Conservation (phyloP, 2,797 vertebrate species). For the Luscinia luscinia region DNA sequence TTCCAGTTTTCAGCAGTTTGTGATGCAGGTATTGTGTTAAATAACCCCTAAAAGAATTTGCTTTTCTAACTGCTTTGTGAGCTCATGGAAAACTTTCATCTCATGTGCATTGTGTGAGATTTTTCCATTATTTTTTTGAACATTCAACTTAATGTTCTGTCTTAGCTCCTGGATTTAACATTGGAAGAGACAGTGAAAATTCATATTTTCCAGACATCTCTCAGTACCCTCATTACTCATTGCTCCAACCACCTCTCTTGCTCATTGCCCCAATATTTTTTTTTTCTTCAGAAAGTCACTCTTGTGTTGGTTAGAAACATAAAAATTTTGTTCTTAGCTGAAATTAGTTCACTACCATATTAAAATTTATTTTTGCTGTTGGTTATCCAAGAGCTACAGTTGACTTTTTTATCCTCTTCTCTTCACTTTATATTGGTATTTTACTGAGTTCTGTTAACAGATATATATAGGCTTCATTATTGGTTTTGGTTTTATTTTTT, state of each 20-base stretch:
- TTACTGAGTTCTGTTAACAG: neutral
- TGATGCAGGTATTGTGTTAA: neutral
- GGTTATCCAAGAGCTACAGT: accelerated
- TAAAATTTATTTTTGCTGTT: neutral
- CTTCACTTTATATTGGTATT: neutral
- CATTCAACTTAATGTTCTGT: neutral
- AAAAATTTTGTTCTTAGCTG: neutral
- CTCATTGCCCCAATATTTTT: neutral
- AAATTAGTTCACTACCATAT: neutral
- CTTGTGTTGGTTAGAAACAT: neutral
- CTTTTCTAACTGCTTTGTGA: neutral
- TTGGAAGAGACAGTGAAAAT: neutral
- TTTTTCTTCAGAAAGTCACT: neutral
- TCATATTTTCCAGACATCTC: neutral
- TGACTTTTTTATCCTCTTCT: neutral
- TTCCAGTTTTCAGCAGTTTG: neutral
- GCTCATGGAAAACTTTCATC: neutral
- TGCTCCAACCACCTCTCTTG: neutral
- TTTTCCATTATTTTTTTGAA: neutral
- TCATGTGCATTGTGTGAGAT: neutral
- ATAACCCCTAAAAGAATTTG: neutral
- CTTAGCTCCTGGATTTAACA: neutral
- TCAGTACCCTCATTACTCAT: neutral
- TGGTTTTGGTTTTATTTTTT: neutral
- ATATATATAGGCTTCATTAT: neutral